Base-by-base conservation (phyloP, 2,797 vertebrate species). In the Spinus pinus region DNA sequence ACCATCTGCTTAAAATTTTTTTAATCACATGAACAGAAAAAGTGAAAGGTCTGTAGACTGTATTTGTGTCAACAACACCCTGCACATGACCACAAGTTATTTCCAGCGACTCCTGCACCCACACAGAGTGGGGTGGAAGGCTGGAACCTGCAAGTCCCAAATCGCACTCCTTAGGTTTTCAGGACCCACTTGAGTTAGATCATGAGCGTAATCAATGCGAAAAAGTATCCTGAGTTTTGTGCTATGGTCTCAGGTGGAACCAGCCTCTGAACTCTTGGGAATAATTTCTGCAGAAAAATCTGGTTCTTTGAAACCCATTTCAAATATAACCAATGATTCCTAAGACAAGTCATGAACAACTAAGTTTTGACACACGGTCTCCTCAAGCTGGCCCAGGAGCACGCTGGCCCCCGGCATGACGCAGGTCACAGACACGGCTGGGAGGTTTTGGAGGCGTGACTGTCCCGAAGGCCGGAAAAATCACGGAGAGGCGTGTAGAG, bases 21-120 rank as follows among this genome's bases (percentile, higher is more conserved):
- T 60, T 21, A 56, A 56, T 14, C 12, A 1, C 5, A 3, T 17
- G 2, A 74, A 19, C 14, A 58, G 41, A 27, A 33, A 20, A 64
- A 28, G 1, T 5, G 21, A 30, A 56, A 54, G 11, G 31, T 0
- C 0, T 13, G 19, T 6, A 56, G 31, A 6, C 22, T 3, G 0
- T 7, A 25, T 9, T 25, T 25, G 37, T 42, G 64, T 7, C 57
- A 30, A 0, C 16, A 54, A 56, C 0, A 15, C 4, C 7, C 6
- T 7, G 44, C 30, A 12, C 2, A 2, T 0, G 5, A 28, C 33
- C 20, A 4, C 0, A 1, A 47, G 41, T 7, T 53, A 69, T 23
- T 31, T 39, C n/a, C 44, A 15, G 57, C 0, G 11, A 14, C 28
- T 61, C 39, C 51, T 13, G 53, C 24, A 35, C 60, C 28, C 16